Percentiles rank a stretch among this genome's conserved stretches.
These are phyloP conservation scores for Heteronetta atricapilla DNA, from an alignment of 2,113 vertebrate genomes.

Conservation along the genomic window DNA sequence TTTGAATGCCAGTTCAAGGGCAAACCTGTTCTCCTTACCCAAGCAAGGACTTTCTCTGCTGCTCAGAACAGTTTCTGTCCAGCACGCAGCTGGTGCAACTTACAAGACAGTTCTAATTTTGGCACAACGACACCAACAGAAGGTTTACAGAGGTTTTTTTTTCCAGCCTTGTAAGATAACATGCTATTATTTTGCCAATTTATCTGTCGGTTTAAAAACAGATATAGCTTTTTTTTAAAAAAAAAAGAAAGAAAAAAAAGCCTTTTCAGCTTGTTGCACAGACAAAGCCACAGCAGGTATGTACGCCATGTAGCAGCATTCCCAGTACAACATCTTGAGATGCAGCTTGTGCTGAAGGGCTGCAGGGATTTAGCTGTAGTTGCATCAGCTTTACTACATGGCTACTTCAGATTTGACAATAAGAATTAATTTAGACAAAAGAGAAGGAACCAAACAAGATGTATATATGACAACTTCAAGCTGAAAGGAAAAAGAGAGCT, in stretches of 20 bases:
- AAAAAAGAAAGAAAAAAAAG: background rate
- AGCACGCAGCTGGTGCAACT: background rate
- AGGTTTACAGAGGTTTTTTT: constrained; percentile 12
- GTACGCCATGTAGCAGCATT: background rate
- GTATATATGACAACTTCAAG: background rate
- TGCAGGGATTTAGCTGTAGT: background rate
- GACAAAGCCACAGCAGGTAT: background rate
- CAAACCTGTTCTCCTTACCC: background rate
- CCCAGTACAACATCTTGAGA: background rate
- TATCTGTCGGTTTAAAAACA: constrained; percentile 10
- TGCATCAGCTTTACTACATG: background rate
- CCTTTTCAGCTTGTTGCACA: background rate
- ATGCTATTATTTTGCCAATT: constrained; percentile 16
- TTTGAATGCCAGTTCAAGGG: background rate
- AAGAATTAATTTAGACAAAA: background rate
- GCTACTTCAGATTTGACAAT: background rate
- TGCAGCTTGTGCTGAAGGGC: background rate
- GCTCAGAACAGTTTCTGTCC: background rate
- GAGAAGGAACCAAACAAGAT: background rate
- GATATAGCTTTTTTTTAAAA: background rate
- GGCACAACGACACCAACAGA: background rate
- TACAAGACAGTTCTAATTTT: background rate
- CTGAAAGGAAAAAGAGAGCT: background rate
- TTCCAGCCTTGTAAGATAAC: background rate
- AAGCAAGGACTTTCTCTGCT: background rate